phyloP scores from a whole-genome alignment of 2,888 invertebrate genomes.

The Lutraria lutraria region DNA sequence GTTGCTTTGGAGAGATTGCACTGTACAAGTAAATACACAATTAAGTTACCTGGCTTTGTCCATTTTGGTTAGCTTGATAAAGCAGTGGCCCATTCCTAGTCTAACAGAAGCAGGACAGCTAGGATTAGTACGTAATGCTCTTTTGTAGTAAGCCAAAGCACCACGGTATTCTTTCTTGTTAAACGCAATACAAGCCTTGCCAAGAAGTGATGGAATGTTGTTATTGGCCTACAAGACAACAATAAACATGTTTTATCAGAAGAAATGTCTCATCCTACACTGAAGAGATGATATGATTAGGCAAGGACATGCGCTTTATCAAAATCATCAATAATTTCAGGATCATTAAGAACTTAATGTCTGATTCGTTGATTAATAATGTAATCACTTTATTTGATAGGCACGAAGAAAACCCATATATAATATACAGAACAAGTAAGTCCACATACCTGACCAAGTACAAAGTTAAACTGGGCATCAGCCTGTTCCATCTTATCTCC shows the following conservation, averaged over 20 bases:
- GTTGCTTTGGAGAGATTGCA: too few species aligned
- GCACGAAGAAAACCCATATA: too few species aligned
- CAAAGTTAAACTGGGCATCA: conserved; percentile 99
- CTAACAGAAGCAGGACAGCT: conserved; percentile 98
- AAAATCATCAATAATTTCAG: too few species aligned
- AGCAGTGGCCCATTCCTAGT: conserved; percentile 99
- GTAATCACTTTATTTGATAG: too few species aligned
- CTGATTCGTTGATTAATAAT: too few species aligned
- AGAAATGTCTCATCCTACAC: too few species aligned
- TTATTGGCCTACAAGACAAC: conserved; percentile 89
- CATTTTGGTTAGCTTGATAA: conserved; percentile 97
- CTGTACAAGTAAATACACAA: neutral
- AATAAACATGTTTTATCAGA: neutral
- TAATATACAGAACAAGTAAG: too few species aligned
- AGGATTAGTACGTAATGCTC: conserved; percentile 97
- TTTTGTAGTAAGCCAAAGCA: conserved; percentile 98
- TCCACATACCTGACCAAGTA: conserved; percentile 91
- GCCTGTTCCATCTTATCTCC: conserved; percentile 99
- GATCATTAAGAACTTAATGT: too few species aligned
- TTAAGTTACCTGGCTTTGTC: conserved; percentile 94
- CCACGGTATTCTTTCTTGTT: conserved; percentile 97
- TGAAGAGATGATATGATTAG: too few species aligned
- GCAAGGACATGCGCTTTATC: too few species aligned
- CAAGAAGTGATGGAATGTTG: conserved; percentile 98
- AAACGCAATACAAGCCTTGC: conserved; percentile 99